Evolutionary conservation across 2,888 invertebrate genomes (phyloP), one percentile per base, ranked within the genome.

Genomic region (Volucella bombylans): DNA sequence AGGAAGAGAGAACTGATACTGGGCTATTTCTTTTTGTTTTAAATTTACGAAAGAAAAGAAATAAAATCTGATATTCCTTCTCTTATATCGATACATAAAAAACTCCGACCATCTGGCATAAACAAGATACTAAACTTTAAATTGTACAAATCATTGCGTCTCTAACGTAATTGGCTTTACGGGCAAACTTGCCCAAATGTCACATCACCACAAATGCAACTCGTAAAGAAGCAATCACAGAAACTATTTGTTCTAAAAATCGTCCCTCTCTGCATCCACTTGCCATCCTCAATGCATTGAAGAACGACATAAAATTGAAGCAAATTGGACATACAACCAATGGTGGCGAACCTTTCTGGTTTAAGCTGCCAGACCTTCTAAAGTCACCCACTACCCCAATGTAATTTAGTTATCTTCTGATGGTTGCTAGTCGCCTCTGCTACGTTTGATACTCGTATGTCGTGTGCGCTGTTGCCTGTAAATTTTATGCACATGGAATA

Each of bases 281-380:
- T 38, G 15, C 11, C 23, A 43, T 38, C 38, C 23, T 62, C 18
- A 54, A 54, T 62, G 54, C 54, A 52, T 15, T 38, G 31, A 62
- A 72, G 54, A 52, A 45, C 38, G 9, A 14, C 54, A 62, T 72
- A 64, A 54, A 52, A 72, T 23, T 54, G 43, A 54, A 72, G n/a
- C 62, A 72, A 72, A 72, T 72, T 64, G 54, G 62, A 64, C 72
- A 45, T 8, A 12, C 61, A 31, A 39, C 15, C 54, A 18, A 45
- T 54, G 52, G 12, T 12, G 11, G 61, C 54, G 54, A 54, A 45
- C 43, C 62, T 52, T 15, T 62, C 38, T 62, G 62, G 54, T 4
- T 72, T 11, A 62, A 52, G 18, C 45, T 72, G 72, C 52, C 65
- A 18, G 9, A 65, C 6, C 9, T 2, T 65, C n/a, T 65, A 31